A percentile compares a stretch with the other conserved stretches of the same genome.
Conservation (phyloP, 1,140 invertebrate species). For the Gerris buenoi region DNA sequence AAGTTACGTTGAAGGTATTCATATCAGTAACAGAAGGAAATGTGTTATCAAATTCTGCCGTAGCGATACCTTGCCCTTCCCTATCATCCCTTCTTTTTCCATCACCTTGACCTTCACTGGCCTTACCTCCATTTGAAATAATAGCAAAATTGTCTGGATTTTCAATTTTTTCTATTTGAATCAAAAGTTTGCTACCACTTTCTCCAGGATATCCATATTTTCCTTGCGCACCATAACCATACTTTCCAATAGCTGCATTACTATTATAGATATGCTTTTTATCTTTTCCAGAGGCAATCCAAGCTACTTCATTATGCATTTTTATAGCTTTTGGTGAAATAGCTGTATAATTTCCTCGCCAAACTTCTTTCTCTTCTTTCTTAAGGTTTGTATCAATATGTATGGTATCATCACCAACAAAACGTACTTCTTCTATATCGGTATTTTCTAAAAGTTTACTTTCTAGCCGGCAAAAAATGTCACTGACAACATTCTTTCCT, state of each 20-base stretch:
- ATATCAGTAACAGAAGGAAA: no score
- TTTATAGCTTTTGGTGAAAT: conserved; percentile 9
- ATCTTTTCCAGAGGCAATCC: conserved; percentile 17
- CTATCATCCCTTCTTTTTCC: conserved; percentile 12
- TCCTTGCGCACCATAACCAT: conserved; percentile 12
- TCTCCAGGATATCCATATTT: conserved; percentile 16
- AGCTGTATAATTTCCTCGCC: conserved; percentile 16
- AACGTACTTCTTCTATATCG: conserved; percentile 12
- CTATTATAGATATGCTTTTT: conserved; percentile 2
- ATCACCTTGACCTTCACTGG: conserved; percentile 16
- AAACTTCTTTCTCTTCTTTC: neutral
- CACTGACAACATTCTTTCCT: neutral
- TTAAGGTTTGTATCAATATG: conserved; percentile 13
- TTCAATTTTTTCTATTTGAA: conserved; percentile 12
- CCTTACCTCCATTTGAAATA: conserved; percentile 18
- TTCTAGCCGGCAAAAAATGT: neutral
- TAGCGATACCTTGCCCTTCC: neutral
- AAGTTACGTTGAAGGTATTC: no score
- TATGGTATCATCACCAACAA: conserved; percentile 10
- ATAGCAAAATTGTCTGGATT: conserved; percentile 15
- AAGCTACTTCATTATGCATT: conserved; percentile 9
- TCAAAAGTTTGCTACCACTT: conserved; percentile 19
- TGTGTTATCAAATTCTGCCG: neutral
- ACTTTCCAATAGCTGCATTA: conserved; percentile 9
- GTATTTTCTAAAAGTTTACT: neutral